Percentiles rank a stretch among this genome's conserved stretches.
Conservation (phyloP, 2,888 invertebrate species). For the Sphaerophoria taeniata region DNA sequence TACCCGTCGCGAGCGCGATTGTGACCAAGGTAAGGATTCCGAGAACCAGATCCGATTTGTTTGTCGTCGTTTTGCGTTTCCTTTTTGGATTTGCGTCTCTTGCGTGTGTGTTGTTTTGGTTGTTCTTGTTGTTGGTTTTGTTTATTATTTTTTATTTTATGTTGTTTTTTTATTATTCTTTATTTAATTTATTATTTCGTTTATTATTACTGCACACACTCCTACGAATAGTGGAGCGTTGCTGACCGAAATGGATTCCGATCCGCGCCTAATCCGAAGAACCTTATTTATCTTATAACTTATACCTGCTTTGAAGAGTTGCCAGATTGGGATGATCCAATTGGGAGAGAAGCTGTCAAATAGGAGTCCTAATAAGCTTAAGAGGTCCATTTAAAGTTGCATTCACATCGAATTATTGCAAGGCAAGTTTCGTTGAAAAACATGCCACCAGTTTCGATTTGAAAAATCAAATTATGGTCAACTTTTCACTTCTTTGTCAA, state of each 20-base stretch:
- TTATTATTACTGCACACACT: conserved; percentile 70
- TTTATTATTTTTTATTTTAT: no score
- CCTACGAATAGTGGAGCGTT: conserved; percentile 64
- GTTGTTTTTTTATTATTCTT: neutral
- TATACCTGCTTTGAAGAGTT: conserved; percentile 2
- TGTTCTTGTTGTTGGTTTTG: conserved; percentile 25
- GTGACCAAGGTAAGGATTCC: conserved; percentile 74
- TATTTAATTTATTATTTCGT: conserved; percentile 65
- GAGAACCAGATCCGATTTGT: conserved; percentile 72
- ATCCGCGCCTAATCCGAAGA: conserved; percentile 50
- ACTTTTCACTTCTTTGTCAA: no score
- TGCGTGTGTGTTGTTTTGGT: conserved; percentile 55
- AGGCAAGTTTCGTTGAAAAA: no score
- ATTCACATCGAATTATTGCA: no score
- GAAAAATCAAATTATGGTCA: no score
- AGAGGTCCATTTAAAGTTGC: no score
- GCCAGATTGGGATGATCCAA: neutral
- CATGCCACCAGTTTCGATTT: no score
- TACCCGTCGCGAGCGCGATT: conserved; percentile 71
- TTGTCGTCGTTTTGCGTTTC: no score
- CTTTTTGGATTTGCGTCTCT: conserved; percentile 31
- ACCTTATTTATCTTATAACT: conserved; percentile 42
- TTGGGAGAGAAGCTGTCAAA: neutral
- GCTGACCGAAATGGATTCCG: conserved; percentile 44
- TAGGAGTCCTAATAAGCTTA: neutral